Base-by-base conservation (phyloP, 2,797 vertebrate species). In the Parambassis ranga region DNA sequence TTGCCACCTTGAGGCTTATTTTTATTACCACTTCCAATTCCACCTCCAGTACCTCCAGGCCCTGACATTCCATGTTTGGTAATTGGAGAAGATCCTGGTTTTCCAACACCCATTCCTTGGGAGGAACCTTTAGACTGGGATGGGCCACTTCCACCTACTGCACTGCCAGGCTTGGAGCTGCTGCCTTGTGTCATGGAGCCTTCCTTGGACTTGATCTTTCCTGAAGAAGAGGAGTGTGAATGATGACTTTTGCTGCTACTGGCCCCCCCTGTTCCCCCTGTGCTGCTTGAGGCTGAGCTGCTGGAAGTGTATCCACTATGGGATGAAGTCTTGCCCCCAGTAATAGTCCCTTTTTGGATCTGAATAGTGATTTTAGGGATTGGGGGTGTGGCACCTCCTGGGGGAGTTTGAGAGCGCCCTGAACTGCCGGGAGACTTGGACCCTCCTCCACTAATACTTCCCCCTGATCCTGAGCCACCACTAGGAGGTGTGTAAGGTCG, bases 301-400 rank as follows among this genome's bases (percentile, higher is more conserved):
- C 94, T 96, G 42, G 92, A 92, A 0, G 94, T 95, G 80, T 98
- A 98, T 53, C 96, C 96, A 71, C 95, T 92, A 1, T 98, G 97
- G 1, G 96, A 98, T 1, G 94, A 95, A 0, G 95, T 95, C 83
- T 99, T 99, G 13, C 96, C 96, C 15, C 95, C 96, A 68, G 95
- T 95, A 85, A 99, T 94, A 0, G 95, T 97, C 47, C 96, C 95
- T 84, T 97, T 98, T 13, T 94, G 94, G 53, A 99, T 98, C 87
- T 99, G 97, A 84, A 99, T 99, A 15, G 97, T 99, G 57, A 99
- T 98, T 92, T 99, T 99, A 57, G 96, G 98, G 71, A 98, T 98
- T 42, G 96, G 96, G 59, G 96, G 97, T 27, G 96, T 98, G 35
- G 96, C 95, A 26, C 96, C 95, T 47, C 96, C 96, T 0, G 97